Evolutionary conservation across 2,113 vertebrate species (phyloP).

Genomic region (Calypte anna): DNA sequence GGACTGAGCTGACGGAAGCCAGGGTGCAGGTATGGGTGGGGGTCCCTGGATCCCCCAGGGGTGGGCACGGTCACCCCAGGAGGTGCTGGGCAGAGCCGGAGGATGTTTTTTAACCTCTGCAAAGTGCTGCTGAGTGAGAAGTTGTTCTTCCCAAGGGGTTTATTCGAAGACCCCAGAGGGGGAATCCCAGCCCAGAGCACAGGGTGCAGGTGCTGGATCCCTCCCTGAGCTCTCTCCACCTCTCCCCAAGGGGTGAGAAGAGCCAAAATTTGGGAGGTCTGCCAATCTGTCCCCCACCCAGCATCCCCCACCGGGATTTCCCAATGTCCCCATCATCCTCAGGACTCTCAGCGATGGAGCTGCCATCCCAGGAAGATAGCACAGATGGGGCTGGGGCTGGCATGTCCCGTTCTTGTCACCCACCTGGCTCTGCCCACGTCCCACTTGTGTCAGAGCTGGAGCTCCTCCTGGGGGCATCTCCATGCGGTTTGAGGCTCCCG

Average conservation of each 20-base stretch:
- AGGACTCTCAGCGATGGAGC: too few species aligned
- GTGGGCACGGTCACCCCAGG: accelerated
- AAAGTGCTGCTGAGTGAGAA: not conserved
- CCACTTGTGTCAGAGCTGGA: too few species aligned
- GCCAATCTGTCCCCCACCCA: not conserved
- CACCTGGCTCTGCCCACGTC: too few species aligned
- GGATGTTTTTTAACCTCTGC: accelerated
- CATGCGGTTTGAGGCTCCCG: too few species aligned
- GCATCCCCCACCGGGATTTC: too few species aligned
- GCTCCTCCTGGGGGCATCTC: too few species aligned
- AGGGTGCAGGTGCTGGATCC: accelerated
- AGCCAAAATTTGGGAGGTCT: not conserved
- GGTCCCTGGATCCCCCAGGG: not conserved
- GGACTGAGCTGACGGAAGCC: constrained; percentile 90
- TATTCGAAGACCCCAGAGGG: not conserved
- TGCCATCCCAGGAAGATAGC: too few species aligned
- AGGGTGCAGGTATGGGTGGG: constrained; percentile 85
- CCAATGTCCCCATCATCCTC: too few species aligned
- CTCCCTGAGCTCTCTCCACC: not conserved
- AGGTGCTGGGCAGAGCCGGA: not conserved
- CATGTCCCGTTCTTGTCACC: too few species aligned
- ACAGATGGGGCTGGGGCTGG: too few species aligned
- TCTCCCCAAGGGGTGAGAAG: not conserved
- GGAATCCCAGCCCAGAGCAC: not conserved
- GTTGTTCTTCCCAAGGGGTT: not conserved